Percentiles rank a stretch among this genome's conserved stretches.
phyloP scores from a whole-genome alignment of 2,113 vertebrate genomes.

The Stigmatopora nigra region DNA sequence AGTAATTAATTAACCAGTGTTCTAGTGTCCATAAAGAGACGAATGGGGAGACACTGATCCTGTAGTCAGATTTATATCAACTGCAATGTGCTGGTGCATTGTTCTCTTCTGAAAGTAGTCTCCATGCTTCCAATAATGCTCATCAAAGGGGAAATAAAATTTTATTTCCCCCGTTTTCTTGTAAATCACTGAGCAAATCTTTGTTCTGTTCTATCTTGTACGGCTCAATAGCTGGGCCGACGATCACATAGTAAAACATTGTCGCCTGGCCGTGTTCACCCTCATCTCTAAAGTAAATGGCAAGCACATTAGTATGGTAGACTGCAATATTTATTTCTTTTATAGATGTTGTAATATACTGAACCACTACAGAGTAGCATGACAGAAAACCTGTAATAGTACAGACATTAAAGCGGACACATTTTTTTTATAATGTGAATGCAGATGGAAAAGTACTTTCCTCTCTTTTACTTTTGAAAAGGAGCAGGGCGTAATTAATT shows the following conservation, averaged over 20 bases:
- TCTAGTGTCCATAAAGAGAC: background rate
- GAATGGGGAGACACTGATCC: background rate
- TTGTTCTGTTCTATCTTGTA: conserved; percentile 48
- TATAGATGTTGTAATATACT: conserved; percentile 71
- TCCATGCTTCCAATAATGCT: conserved; percentile 45
- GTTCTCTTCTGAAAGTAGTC: conserved; percentile 26
- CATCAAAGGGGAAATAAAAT: conserved; percentile 48
- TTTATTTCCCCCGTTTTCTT: conserved; percentile 54
- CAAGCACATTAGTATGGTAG: conserved; percentile 69
- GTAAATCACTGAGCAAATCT: conserved; percentile 61
- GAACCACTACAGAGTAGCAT: conserved; percentile 54
- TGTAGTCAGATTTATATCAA: conserved; percentile 33
- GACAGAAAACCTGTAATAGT: conserved; percentile 69
- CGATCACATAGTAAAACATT: conserved; percentile 53
- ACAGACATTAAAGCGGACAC: conserved; percentile 69
- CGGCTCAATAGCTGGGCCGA: conserved; percentile 50
- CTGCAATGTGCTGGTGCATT: conserved; percentile 20
- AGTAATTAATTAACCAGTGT: conserved; percentile 3
- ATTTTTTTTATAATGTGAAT: conserved; percentile 66
- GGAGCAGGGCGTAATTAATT: conserved; percentile 67
- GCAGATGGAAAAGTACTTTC: conserved; percentile 63
- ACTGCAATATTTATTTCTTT: conserved; percentile 71
- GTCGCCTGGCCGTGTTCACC: conserved; percentile 49
- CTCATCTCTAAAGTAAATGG: conserved; percentile 66
- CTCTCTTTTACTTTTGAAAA: conserved; percentile 58